A percentile compares a stretch with the other conserved stretches of the same genome.
Evolutionary conservation across 2,113 vertebrate genomes (phyloP).

Genomic region (Megaleporinus macrocephalus): DNA sequence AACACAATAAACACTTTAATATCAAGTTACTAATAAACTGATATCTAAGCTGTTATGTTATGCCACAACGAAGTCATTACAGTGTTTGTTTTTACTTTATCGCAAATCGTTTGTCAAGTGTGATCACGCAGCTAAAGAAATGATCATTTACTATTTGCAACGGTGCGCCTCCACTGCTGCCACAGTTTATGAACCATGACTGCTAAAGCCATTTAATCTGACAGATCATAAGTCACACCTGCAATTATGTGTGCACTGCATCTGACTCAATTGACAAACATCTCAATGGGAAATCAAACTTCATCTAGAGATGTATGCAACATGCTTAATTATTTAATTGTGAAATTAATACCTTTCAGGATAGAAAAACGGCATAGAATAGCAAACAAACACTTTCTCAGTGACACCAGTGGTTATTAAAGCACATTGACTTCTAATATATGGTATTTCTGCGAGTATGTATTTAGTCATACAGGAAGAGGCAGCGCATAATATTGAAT

Average conservation of each 20-base stretch:
- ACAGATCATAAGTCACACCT: conserved; percentile 29
- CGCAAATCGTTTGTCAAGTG: conserved; percentile 27
- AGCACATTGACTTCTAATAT: background rate
- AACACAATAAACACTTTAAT: background rate
- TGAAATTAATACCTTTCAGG: conserved; percentile 1
- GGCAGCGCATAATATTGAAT: too few species aligned
- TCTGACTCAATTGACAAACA: background rate
- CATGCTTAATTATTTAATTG: conserved; percentile 16
- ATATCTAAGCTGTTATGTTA: conserved; percentile 8
- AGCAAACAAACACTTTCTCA: background rate
- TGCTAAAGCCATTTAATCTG: conserved; percentile 32
- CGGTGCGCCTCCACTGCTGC: conserved; percentile 39
- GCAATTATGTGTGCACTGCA: conserved; percentile 13
- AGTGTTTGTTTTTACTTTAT: conserved; percentile 28
- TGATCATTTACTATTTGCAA: conserved; percentile 47
- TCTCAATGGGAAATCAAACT: conserved; percentile 1
- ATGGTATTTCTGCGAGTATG: too few species aligned
- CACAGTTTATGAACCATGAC: conserved; percentile 41
- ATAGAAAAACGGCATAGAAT: background rate
- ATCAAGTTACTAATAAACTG: conserved; percentile 12
- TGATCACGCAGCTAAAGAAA: conserved; percentile 23
- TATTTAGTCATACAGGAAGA: background rate
- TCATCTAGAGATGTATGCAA: background rate
- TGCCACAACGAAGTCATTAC: background rate
- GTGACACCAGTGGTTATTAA: background rate